A percentile compares a stretch with the other conserved stretches of the same genome.
Conservation (phyloP, 2,113 vertebrate genomes). For the Eublepharis macularius region DNA sequence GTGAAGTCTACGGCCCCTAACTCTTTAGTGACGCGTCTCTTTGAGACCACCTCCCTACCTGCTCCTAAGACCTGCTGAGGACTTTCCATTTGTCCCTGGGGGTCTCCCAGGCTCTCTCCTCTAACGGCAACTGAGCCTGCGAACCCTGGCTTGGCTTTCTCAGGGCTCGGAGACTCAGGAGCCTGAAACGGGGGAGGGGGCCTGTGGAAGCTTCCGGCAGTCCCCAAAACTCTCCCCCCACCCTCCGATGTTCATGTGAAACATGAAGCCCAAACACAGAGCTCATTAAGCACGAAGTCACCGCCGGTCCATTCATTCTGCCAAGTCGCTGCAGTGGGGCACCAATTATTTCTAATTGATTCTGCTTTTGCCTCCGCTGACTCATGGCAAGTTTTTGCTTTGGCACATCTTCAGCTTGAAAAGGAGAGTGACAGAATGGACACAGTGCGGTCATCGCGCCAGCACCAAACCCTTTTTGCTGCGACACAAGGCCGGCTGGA, state of each 20-base stretch:
- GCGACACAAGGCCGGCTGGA: not conserved
- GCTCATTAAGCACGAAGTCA: not conserved
- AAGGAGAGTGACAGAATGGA: not conserved
- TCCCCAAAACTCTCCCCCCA: not conserved
- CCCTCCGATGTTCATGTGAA: not conserved
- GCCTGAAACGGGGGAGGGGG: not conserved
- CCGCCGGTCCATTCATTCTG: not conserved
- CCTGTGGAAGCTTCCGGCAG: not conserved
- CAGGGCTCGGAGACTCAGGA: not conserved
- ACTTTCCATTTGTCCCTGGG: too few species aligned
- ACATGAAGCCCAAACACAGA: not conserved
- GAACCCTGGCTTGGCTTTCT: not conserved
- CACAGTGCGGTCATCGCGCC: not conserved
- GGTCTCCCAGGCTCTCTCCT: too few species aligned
- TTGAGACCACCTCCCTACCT: too few species aligned
- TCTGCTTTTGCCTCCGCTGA: not conserved
- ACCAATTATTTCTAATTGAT: not conserved
- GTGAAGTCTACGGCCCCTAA: too few species aligned
- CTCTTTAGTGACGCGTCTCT: too few species aligned
- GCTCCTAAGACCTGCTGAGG: too few species aligned
- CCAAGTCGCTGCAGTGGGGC: not conserved
- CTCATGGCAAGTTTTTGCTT: not conserved
- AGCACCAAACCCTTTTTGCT: accelerated
- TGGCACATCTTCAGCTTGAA: not conserved
- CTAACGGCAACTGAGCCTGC: not conserved